These are phyloP conservation scores for Eupithecia tripunctaria DNA, from an alignment of 2,888 invertebrate species.

Conservation along the genomic window DNA sequence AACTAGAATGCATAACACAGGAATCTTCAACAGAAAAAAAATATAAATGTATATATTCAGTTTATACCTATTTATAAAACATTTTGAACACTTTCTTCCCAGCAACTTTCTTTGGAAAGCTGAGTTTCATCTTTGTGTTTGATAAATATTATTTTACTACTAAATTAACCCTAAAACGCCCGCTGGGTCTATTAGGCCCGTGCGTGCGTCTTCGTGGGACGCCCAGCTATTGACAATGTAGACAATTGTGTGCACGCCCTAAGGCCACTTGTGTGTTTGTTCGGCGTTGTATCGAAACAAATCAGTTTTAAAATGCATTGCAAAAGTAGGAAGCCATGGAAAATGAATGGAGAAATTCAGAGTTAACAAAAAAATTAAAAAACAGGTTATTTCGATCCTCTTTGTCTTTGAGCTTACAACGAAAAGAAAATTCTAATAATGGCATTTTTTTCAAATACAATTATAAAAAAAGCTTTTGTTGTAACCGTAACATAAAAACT, in stretches of 20 bases:
- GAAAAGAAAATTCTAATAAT: too few species aligned
- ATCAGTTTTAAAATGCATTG: slow-evolving; percentile 2
- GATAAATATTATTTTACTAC: neutral
- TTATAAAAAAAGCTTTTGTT: neutral
- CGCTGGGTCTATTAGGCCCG: slow-evolving; percentile 44
- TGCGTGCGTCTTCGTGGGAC: slow-evolving; percentile 36
- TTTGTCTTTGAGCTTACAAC: too few species aligned
- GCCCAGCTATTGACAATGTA: slow-evolving; percentile 44
- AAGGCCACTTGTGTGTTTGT: slow-evolving; percentile 44
- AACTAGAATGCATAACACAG: too few species aligned
- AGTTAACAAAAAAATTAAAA: too few species aligned
- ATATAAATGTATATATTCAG: too few species aligned
- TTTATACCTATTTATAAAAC: too few species aligned
- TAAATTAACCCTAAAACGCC: slow-evolving; percentile 43
- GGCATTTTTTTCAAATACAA: too few species aligned
- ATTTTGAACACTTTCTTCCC: too few species aligned
- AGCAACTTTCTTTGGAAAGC: neutral
- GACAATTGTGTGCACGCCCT: slow-evolving; percentile 43
- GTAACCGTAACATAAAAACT: slow-evolving; percentile 1
- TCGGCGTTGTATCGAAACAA: slow-evolving; percentile 30
- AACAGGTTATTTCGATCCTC: too few species aligned
- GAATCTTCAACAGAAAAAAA: neutral
- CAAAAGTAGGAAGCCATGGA: neutral
- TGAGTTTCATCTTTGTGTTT: neutral
- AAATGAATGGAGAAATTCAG: too few species aligned